Percentiles rank a stretch among this genome's conserved stretches.
phyloP scores from a whole-genome alignment of 2,888 invertebrate species.

The Agriopis leucophaearia region DNA sequence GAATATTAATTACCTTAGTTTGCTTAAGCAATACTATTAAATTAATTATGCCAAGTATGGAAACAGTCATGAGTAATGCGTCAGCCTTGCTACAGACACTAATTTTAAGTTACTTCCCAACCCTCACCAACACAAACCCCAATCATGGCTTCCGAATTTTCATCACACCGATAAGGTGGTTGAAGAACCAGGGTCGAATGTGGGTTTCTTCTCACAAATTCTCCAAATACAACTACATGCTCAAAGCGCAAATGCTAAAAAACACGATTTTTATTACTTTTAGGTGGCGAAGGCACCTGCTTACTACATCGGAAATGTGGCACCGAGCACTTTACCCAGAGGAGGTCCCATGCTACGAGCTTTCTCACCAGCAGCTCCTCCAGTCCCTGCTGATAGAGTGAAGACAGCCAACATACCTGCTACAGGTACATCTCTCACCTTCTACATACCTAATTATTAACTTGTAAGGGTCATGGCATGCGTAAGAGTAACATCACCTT shows the following conservation, averaged over 20 bases:
- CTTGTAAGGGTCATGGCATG: neutral
- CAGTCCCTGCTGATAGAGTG: slow-evolving; percentile 86
- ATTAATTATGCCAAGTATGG: too few relatives aligned
- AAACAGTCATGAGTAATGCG: too few relatives aligned
- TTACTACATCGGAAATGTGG: slow-evolving; percentile 89
- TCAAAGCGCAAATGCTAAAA: too few relatives aligned
- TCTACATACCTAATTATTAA: neutral
- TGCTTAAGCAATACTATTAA: too few relatives aligned
- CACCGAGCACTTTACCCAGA: slow-evolving; percentile 88
- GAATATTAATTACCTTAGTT: too few relatives aligned
- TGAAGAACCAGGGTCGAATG: neutral
- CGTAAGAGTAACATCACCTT: neutral
- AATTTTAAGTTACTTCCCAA: too few relatives aligned
- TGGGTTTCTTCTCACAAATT: too few relatives aligned
- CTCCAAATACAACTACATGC: too few relatives aligned
- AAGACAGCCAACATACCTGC: slow-evolving; percentile 76
- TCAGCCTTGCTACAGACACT: too few relatives aligned
- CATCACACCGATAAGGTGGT: too few relatives aligned
- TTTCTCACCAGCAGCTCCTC: slow-evolving; percentile 88
- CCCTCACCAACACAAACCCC: too few relatives aligned
- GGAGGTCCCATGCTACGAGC: slow-evolving; percentile 88
- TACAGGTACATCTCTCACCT: slow-evolving; percentile 52
- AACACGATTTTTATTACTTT: slow-evolving; percentile 14
- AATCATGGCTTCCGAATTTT: too few relatives aligned
- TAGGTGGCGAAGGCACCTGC: slow-evolving; percentile 86